Percentiles rank a stretch among this genome's conserved stretches.
These are phyloP conservation scores for Pandemis cinnamomeana DNA, from an alignment of 2,888 invertebrate genomes.

Conservation along the genomic window DNA sequence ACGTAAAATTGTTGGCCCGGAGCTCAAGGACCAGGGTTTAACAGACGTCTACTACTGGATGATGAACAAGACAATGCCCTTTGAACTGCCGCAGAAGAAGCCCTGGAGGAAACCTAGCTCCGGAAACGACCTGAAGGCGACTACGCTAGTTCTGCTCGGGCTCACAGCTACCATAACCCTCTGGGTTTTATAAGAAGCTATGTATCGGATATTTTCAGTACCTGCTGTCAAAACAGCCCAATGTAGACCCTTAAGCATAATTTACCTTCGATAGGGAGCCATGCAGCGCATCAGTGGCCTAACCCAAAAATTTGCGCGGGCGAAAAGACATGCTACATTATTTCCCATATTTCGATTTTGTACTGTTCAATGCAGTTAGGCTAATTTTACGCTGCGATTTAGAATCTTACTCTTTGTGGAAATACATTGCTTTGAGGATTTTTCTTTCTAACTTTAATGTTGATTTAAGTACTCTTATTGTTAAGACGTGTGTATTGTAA, in stretches of 20 bases:
- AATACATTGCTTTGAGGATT: too few relatives aligned
- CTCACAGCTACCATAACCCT: background rate
- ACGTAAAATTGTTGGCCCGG: slow-evolving; percentile 88
- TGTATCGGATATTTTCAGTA: background rate
- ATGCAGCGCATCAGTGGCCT: background rate
- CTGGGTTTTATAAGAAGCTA: slow-evolving; percentile 1
- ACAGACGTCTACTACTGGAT: slow-evolving; percentile 92
- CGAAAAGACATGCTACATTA: too few relatives aligned
- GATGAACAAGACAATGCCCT: slow-evolving; percentile 90
- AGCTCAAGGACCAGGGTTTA: slow-evolving; percentile 88
- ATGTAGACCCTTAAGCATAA: background rate
- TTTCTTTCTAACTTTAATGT: too few relatives aligned
- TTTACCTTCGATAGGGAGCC: too few relatives aligned
- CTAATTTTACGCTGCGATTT: too few relatives aligned
- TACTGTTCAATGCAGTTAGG: too few relatives aligned
- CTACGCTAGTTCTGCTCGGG: background rate
- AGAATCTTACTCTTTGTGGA: too few relatives aligned
- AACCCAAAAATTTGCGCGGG: too few relatives aligned
- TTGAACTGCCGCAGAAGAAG: slow-evolving; percentile 71
- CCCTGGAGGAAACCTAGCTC: slow-evolving; percentile 46
- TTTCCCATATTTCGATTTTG: too few relatives aligned
- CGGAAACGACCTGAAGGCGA: background rate
- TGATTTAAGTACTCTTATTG: background rate
- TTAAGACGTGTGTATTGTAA: background rate
- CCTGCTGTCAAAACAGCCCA: background rate